A percentile compares a stretch with the other conserved stretches of the same genome.
Evolutionary conservation across 2,888 invertebrate genomes (phyloP).

Genomic region (Salticus scenicus): DNA sequence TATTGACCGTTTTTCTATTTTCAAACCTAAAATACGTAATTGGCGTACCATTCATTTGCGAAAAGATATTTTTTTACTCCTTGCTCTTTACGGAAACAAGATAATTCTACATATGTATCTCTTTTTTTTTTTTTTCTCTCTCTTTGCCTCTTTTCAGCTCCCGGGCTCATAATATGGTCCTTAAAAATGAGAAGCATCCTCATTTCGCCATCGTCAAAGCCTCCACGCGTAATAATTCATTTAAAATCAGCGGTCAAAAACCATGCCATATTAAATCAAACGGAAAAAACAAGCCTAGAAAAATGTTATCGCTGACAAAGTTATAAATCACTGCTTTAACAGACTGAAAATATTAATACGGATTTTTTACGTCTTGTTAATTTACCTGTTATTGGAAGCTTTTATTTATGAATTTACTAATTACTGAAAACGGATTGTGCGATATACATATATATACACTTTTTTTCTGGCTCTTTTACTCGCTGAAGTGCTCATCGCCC

Average conservation of each 20-base stretch:
- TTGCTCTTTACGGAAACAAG: too few relatives aligned
- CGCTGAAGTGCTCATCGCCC: background rate
- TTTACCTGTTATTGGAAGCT: conserved; percentile 23
- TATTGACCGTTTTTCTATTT: too few relatives aligned
- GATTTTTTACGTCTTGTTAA: background rate
- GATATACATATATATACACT: background rate
- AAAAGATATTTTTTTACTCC: too few relatives aligned
- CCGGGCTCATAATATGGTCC: background rate
- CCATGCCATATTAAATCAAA: conserved; percentile 15
- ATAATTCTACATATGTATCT: too few relatives aligned
- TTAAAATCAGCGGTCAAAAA: conserved; percentile 8
- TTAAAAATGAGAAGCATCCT: background rate
- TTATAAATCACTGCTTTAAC: background rate
- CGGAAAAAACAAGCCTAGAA: conserved; percentile 29
- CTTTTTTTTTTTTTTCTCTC: background rate
- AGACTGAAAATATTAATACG: background rate
- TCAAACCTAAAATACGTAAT: too few relatives aligned
- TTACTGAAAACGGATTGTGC: conserved; percentile 56
- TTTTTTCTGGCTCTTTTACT: background rate
- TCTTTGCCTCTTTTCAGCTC: background rate
- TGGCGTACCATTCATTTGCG: too few relatives aligned
- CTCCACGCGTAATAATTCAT: background rate
- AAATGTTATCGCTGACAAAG: conserved; percentile 25
- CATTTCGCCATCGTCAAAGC: background rate
- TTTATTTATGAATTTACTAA: conserved; percentile 59